These are phyloP conservation scores for Neofelis nebulosa DNA, from an alignment of 2,113 vertebrate genomes.

Conservation along the genomic window DNA sequence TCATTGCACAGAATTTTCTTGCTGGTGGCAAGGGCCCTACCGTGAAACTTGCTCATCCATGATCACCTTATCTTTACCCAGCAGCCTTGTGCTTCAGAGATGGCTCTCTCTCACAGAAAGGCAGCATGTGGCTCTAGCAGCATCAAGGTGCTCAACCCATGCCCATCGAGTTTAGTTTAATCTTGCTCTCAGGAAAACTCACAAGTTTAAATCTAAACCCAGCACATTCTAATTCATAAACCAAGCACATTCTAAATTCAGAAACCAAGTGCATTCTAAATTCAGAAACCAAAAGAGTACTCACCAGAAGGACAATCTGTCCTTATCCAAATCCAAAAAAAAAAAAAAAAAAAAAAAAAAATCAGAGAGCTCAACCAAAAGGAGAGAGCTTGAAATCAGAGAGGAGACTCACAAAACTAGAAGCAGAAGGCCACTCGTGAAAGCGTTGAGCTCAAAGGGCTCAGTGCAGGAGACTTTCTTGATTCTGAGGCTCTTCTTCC, in stretches of 20 bases:
- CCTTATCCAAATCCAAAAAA: not conserved
- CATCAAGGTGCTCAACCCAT: not conserved
- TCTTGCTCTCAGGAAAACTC: not conserved
- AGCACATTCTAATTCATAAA: not conserved
- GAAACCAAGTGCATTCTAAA: not conserved
- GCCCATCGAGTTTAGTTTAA: not conserved
- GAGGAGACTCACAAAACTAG: not conserved
- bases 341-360: not conserved
- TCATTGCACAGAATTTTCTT: not conserved
- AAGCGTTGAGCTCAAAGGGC: not conserved
- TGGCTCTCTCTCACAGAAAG: not conserved
- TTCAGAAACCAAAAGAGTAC: not conserved
- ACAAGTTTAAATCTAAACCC: not conserved
- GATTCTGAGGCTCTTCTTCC: not conserved
- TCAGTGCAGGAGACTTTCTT: not conserved
- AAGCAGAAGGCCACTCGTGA: not conserved
- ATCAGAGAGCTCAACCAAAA: not conserved
- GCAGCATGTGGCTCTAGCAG: not conserved
- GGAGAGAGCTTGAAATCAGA: not conserved
- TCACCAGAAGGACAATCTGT: not conserved
- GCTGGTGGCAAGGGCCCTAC: not conserved
- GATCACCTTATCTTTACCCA: not conserved
- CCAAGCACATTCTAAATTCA: not conserved
- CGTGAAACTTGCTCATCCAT: not conserved
- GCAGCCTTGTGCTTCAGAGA: not conserved